Percentiles rank a stretch among this genome's conserved stretches.
Conservation (phyloP, 2,888 invertebrate species). For the Rotaria sp. region DNA sequence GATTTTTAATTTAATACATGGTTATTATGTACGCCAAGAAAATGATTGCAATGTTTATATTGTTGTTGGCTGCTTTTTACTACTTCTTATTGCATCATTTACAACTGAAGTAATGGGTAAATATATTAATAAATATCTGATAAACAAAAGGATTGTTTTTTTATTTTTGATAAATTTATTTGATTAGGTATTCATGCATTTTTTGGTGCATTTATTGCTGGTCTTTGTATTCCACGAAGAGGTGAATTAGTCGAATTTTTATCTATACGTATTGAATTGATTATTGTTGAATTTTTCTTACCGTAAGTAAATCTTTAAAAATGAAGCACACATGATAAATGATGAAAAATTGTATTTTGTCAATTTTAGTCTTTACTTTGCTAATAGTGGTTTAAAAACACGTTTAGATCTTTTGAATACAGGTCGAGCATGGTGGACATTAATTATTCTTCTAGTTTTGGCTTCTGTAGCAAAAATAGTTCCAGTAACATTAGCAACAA, state of each 20-base stretch:
- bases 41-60: background rate
- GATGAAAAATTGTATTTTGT: background rate
- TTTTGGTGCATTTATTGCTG: conserved; percentile 9
- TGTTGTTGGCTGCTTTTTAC: background rate
- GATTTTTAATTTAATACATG: background rate
- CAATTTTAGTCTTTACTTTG: background rate
- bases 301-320: background rate
- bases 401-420: background rate
- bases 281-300: conserved; percentile 21
- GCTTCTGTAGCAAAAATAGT: background rate
- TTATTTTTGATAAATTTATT: too few relatives aligned
- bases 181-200: conserved; percentile 2
- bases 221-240: conserved; percentile 3
- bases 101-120: conserved; percentile 14
- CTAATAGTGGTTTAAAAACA: background rate
- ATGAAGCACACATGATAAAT: too few relatives aligned
- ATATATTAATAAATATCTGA: too few relatives aligned
- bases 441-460: background rate
- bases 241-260: background rate
- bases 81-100: background rate
- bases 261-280: background rate
- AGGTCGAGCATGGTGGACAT: conserved; percentile 8
- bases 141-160: too few relatives aligned
- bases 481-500: background rate
- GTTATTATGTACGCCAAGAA: background rate